Evolutionary conservation across 53 echinoderm and acorn worm genomes (phyloP), one percentile per base, ranked within the genome.

Genomic region (Echinarachnius parma): DNA sequence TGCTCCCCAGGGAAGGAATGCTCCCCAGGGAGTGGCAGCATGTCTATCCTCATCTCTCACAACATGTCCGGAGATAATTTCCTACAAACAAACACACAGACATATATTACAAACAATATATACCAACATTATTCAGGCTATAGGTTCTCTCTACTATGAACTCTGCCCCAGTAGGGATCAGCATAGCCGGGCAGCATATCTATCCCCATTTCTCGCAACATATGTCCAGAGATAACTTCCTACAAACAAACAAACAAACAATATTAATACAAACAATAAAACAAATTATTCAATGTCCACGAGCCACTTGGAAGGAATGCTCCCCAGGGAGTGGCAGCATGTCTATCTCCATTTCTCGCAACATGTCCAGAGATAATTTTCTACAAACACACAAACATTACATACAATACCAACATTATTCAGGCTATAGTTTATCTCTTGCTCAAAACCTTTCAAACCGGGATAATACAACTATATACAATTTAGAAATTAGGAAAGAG

Each of bases 171-270:
- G 66, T 90, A 91, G 8, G 96, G 91, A 53, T 96, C 96, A 58
- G 77, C 66, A 63, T 87, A 96, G 0, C 91, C 96, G 27, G 84
- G 91, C 60, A 96, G 60, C 96, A 96, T 96, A 62, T 91, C 91
- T 59, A 96, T 91, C 21, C 96, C 96, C 78, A 91, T 75, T 5
- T 75, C 82, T 57, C 67, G 66, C 34, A 89, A 44, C 21, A 80
- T n/a, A n/a, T 83, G 27, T 81, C 75, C 53, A 69, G 72, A 23
- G 61, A 61, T 2, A 61, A 10, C 4, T 36, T 4, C n/a, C n/a
- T n/a, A n/a, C n/a, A n/a, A n/a, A n/a, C n/a, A n/a, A n/a, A n/a
- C n/a, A n/a, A n/a, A n/a, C n/a, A n/a, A n/a, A n/a, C n/a, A n/a
- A n/a, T n/a, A n/a, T n/a, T n/a, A n/a, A n/a, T n/a, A n/a, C n/a